Conservation (phyloP, 1,140 invertebrate genomes). For the Micrasema longulum region DNA sequence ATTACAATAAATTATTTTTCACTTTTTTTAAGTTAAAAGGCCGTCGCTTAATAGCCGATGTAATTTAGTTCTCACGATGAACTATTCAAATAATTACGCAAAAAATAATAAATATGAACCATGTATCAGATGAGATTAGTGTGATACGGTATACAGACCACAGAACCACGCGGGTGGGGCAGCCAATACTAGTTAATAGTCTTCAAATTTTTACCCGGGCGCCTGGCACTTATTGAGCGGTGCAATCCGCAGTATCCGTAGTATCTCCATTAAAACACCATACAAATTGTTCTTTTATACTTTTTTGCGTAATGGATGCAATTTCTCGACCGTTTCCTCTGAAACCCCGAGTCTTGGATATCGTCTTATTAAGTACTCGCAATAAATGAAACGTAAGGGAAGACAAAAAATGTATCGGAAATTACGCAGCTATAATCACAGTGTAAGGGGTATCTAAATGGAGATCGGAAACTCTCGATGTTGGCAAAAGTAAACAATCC, state of each 20-base stretch:
- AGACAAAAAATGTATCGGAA: slow-evolving; percentile 19
- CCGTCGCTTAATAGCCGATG: slow-evolving; percentile 1
- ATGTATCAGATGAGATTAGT: slow-evolving; percentile 32
- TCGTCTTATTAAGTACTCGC: slow-evolving; percentile 12
- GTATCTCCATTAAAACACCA: no score
- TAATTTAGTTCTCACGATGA: slow-evolving; percentile 33
- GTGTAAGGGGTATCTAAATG: slow-evolving; percentile 28
- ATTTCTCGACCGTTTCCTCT: background rate
- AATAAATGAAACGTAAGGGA: slow-evolving; percentile 34
- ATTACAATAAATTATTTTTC: slow-evolving; percentile 22
- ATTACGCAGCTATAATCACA: slow-evolving; percentile 36
- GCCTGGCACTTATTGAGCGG: background rate
- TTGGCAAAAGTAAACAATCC: slow-evolving; percentile 29
- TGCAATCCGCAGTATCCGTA: background rate
- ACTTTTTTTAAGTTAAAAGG: background rate
- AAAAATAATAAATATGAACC: slow-evolving; percentile 25
- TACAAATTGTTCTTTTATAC: no score
- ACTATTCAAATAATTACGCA: slow-evolving; percentile 31
- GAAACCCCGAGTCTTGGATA: background rate
- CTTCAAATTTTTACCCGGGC: background rate
- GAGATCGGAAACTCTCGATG: slow-evolving; percentile 24
- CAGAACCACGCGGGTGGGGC: slow-evolving; percentile 9
- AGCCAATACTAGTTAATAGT: slow-evolving; percentile 7
- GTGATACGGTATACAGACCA: slow-evolving; percentile 27
- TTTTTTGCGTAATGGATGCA: background rate